Conservation (phyloP, 2,888 invertebrate genomes). For the Lasioglossum marginatum region DNA sequence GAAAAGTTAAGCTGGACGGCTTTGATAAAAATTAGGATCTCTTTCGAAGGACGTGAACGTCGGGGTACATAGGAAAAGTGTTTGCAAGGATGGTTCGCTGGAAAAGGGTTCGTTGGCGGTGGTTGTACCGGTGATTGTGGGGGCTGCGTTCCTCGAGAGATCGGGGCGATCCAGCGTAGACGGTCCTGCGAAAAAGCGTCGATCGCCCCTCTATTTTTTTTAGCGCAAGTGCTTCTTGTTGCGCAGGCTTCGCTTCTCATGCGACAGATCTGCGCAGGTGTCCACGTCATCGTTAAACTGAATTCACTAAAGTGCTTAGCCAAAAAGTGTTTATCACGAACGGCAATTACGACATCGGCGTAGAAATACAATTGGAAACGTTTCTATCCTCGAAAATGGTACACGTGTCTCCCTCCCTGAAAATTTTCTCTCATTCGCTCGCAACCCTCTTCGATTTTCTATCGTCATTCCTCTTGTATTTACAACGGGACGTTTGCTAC, state of each 20-base stretch:
- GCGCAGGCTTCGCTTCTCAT: conserved; percentile 31
- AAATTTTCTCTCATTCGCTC: conserved; percentile 44
- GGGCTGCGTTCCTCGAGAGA: conserved; percentile 15
- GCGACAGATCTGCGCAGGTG: background rate
- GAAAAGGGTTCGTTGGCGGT: conserved; percentile 20
- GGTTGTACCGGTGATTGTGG: conserved; percentile 12
- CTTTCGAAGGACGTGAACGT: conserved; percentile 81
- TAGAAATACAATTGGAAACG: conserved; percentile 61
- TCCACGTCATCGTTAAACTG: conserved; percentile 52
- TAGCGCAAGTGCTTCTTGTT: conserved; percentile 41
- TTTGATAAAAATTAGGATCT: conserved; percentile 84
- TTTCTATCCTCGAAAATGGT: conserved; percentile 36
- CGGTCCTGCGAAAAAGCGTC: conserved; percentile 29
- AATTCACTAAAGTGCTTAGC: conserved; percentile 67
- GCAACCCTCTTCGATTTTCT: conserved; percentile 26
- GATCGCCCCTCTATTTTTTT: conserved; percentile 19
- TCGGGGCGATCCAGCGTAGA: conserved; percentile 25
- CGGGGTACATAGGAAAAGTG: conserved; percentile 59
- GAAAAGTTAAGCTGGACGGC: conserved; percentile 84
- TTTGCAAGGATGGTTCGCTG: conserved; percentile 58
- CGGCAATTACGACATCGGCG: conserved; percentile 69
- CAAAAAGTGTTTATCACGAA: conserved; percentile 61
- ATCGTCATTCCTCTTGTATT: conserved; percentile 58
- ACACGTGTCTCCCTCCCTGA: conserved; percentile 44
- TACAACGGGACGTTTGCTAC: conserved; percentile 71